These are phyloP conservation scores for Chrysomallon squamiferum DNA, from an alignment of 1,140 invertebrate genomes.

Conservation along the genomic window DNA sequence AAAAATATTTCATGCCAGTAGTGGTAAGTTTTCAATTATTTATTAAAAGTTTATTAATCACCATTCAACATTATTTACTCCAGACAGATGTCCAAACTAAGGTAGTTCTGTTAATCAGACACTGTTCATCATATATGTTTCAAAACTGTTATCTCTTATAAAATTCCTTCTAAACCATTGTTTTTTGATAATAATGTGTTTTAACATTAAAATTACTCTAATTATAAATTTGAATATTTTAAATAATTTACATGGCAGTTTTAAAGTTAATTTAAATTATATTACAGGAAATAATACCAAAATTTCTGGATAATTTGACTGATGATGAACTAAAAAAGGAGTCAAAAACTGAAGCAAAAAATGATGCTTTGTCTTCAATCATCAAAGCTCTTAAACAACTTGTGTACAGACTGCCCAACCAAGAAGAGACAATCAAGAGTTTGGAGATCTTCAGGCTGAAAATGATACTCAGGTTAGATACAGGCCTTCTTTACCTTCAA, in stretches of 20 bases:
- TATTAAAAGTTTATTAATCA: too few relatives aligned
- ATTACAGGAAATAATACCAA: conserved; percentile 84
- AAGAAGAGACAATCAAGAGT: conserved; percentile 84
- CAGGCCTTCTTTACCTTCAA: background rate
- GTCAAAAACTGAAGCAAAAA: conserved; percentile 76
- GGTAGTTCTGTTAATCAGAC: too few relatives aligned
- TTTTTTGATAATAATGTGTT: too few relatives aligned
- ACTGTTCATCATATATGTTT: too few relatives aligned
- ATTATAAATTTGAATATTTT: too few relatives aligned
- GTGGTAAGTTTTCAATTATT: conserved; percentile 73
- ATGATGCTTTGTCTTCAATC: conserved; percentile 74
- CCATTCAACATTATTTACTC: too few relatives aligned
- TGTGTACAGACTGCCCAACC: conserved; percentile 78
- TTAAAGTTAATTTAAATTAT: too few relatives aligned
- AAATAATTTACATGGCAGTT: too few relatives aligned
- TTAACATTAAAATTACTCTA: too few relatives aligned
- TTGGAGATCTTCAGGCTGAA: conserved; percentile 95
- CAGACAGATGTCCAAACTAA: too few relatives aligned
- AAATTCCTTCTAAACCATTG: too few relatives aligned
- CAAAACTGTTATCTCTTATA: too few relatives aligned
- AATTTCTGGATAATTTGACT: conserved; percentile 91
- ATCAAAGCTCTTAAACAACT: conserved; percentile 82
- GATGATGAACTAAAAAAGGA: conserved; percentile 97
- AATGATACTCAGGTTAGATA: conserved; percentile 81
- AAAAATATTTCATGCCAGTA: conserved; percentile 92